phyloP scores from a whole-genome alignment of 2,888 invertebrate species.

The Idaea straminata region DNA sequence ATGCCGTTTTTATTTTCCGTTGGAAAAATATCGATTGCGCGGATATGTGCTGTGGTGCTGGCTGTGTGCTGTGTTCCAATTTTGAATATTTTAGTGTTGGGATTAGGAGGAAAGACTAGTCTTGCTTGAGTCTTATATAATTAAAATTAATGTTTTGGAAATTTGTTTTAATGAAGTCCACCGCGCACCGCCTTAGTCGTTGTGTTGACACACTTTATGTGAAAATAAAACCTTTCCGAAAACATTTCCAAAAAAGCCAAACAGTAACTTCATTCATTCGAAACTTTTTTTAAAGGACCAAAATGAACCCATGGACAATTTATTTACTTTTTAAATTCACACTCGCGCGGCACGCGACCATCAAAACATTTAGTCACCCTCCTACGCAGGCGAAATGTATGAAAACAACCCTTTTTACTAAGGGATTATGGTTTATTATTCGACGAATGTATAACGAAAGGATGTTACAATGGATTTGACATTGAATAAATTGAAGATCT shows the following conservation, averaged over 20 bases:
- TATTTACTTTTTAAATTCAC: slow-evolving; percentile 27
- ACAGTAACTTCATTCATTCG: background rate
- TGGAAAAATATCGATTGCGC: background rate
- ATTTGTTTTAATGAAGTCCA: too few species aligned
- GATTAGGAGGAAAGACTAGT: too few species aligned
- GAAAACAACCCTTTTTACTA: background rate
- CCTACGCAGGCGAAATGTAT: background rate
- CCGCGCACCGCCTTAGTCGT: too few species aligned
- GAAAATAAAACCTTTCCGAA: background rate
- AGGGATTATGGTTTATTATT: background rate
- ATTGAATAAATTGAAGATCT: background rate
- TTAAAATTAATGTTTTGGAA: too few species aligned
- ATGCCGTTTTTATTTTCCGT: background rate
- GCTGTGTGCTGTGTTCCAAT: background rate
- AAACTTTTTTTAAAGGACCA: background rate
- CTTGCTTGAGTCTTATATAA: too few species aligned
- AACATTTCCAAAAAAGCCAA: background rate
- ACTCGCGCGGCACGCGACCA: slow-evolving; percentile 32
- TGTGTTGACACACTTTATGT: too few species aligned
- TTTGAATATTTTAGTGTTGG: background rate
- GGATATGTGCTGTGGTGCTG: background rate
- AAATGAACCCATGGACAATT: background rate
- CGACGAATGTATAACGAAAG: background rate
- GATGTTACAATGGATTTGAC: background rate
- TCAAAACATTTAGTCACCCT: background rate